Evolutionary conservation across 2,888 invertebrate species (phyloP).

Genomic region (Mellilla xanthometata): DNA sequence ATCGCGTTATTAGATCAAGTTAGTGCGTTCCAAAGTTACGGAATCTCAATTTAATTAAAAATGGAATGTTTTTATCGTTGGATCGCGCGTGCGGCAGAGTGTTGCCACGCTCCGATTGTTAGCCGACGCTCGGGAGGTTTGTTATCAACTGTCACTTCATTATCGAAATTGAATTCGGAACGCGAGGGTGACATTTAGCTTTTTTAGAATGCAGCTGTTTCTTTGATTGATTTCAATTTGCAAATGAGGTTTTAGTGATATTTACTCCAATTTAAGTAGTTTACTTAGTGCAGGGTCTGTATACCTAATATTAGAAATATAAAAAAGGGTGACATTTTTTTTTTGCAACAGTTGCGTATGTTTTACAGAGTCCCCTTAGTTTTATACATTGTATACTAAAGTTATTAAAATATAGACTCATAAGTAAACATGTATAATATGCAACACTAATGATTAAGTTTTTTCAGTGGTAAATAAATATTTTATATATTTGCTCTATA

Average conservation of each 20-base stretch:
- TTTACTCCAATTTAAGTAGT: too few species aligned
- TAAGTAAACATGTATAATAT: too few species aligned
- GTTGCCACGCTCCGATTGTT: slow-evolving; percentile 60
- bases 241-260: slow-evolving; percentile 33
- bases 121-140: slow-evolving; percentile 12
- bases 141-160: slow-evolving; percentile 73
- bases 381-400: too few species aligned
- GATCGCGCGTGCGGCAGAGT: slow-evolving; percentile 66
- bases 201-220: slow-evolving; percentile 38
- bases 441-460: too few species aligned
- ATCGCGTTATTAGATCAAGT: slow-evolving; percentile 45
- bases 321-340: too few species aligned
- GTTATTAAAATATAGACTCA: too few species aligned
- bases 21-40: slow-evolving; percentile 39
- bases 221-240: slow-evolving; percentile 43
- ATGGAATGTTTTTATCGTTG: slow-evolving; percentile 62
- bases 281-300: too few species aligned
- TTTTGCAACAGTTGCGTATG: too few species aligned
- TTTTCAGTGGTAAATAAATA: too few species aligned
- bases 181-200: slow-evolving; percentile 38
- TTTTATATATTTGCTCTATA: too few species aligned
- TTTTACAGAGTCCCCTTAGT: too few species aligned
- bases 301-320: too few species aligned
- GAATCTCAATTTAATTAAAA: slow-evolving; percentile 81
- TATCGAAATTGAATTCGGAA: slow-evolving; percentile 63